Base-by-base conservation (phyloP, 1,140 invertebrate genomes). In the Radopholus similis region DNA sequence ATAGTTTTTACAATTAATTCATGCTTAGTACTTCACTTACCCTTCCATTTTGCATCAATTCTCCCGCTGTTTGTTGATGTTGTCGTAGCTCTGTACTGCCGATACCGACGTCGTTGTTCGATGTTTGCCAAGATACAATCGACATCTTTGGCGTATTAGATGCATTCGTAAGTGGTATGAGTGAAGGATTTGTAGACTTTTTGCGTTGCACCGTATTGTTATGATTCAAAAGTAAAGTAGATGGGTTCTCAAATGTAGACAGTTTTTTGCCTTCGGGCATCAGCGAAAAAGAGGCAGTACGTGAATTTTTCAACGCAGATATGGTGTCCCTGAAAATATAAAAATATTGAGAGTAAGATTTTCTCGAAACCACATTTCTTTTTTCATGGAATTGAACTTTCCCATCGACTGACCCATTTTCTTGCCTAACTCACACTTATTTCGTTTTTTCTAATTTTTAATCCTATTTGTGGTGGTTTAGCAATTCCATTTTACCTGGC, bases 91-190 rank as follows among this genome's bases (percentile, higher is more conserved):
- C 26, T 60, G 30, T 5, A 30, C 37, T 60, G 57, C 26, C n/a
- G 26, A 23, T 21, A 18, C n/a, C 28, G 34, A 35, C 18, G 28
- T 44, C 37, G n/a, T 60, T 49, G 57, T 21, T 13, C 34, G 34
- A n/a, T 18, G 42, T 62, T 21, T 32, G 47, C 40, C 59, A 62
- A 21, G 59, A 62, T 32, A 34, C 40, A 47, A 62, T 62, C 21
- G 59, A 62, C 28, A 28, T 21, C 32, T 62, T 62, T 15, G 59
- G 59, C n/a, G 59, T 42, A 28, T 51, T 51, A 21, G 59, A 62
- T 13, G 49, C 21, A 26, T 35, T 47, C 59, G 42, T 42, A 28
- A 51, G 30, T 2, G 18, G 42, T 11, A 42, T 8, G 21, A 30
- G 32, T 37, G 37, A 47, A 2, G 58, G 58, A 47, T 28, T 47